phyloP scores from a whole-genome alignment of 2,113 vertebrate genomes.

The Patagioenas fasciata region DNA sequence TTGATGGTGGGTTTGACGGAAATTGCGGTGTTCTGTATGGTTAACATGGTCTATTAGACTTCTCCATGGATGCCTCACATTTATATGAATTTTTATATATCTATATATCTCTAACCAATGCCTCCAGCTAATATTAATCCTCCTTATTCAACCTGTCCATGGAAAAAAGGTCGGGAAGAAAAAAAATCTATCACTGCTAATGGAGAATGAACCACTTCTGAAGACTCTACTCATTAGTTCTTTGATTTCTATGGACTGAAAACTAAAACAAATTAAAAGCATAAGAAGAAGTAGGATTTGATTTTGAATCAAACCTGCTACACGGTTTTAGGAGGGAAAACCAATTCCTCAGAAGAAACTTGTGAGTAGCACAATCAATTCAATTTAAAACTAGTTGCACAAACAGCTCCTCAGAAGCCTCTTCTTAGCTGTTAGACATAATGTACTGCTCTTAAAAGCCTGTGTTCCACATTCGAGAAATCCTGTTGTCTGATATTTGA shows the following conservation, averaged over 20 bases:
- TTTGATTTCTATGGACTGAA: conserved; percentile 10
- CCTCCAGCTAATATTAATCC: conserved; percentile 11
- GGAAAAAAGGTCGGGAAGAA: rapidly evolving
- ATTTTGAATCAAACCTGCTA: conserved; percentile 15
- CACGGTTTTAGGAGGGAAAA: neutral
- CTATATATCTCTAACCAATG: neutral
- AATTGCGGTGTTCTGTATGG: neutral
- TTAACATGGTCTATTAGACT: neutral
- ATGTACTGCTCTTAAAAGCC: neutral
- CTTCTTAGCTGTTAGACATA: neutral
- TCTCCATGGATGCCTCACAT: neutral
- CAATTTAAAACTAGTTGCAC: neutral
- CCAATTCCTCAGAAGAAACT: neutral
- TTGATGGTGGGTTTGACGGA: neutral
- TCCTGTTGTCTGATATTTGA: neutral
- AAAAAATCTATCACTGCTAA: conserved; percentile 45
- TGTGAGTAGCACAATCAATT: neutral
- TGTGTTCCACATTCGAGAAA: neutral
- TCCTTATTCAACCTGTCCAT: conserved; percentile 30
- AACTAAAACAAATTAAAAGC: conserved; percentile 32
- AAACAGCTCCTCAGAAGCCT: neutral
- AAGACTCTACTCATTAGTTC: conserved; percentile 25
- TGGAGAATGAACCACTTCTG: conserved; percentile 33
- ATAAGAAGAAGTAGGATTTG: conserved; percentile 5
- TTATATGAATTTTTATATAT: neutral